Evolutionary conservation across 2,888 invertebrate genomes (phyloP), one percentile per base, ranked within the genome.

Genomic region (Brachypterus glaber): DNA sequence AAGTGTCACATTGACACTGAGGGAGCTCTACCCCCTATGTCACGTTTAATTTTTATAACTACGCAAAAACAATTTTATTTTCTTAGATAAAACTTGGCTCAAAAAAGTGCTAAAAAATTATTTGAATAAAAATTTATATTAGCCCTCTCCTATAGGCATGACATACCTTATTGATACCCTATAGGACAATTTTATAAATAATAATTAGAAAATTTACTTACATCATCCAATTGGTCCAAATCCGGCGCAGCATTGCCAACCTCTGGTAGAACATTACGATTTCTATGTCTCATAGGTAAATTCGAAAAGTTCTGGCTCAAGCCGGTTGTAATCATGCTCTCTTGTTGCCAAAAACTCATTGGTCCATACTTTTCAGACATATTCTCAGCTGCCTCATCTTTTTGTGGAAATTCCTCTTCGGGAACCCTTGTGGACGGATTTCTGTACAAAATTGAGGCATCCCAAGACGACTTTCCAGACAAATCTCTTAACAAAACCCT

Each of bases 381-480:
- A 27, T 7, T 21, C 9, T 5, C 5, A 21, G 21, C 5, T 7
- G 7, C 21, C 9, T 21, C 7, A 21, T 5, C 21, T 21, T 21
- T 9, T 7, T 21, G 9, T 21, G 7, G 5, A 21, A 11, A 9
- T 9, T 27, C 27, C 4, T 27, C 27, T 9, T 27, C 27, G 27
- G 7, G 12, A 27, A 27, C 12, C 4, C 8, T 27, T 5, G 8
- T 27, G 12, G 8, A 9, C 1, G 86, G 84, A 53, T 82, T 81
- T 58, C 82, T 79, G 65, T 89, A 89, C 1, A 96, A 70, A 41
- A 92, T 85, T 1, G 91, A 87, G 25, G 89, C 89, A 66, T 96
- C 95, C 95, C 96, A 96, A 54, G 90, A 89, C 33, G 89, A 87
- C 68, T 95, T 96, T 33, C 96, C 95, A 17, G 88, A 84, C 37